Conservation (phyloP, 2,113 vertebrate genomes). For the Oreochromis spilurus region DNA sequence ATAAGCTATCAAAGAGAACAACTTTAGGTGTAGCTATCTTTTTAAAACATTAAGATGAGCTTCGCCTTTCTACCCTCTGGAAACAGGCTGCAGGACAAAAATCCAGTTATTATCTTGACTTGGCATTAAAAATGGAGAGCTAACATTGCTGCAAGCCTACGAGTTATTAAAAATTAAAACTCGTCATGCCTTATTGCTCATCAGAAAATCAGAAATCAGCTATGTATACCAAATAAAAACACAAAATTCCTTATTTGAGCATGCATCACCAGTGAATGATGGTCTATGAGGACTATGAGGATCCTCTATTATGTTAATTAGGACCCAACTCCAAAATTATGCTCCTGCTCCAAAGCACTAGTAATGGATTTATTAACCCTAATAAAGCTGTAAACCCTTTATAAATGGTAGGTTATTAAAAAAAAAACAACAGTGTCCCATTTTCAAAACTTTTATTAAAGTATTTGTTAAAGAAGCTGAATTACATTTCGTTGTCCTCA, state of each 20-base stretch:
- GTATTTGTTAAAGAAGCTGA: not conserved
- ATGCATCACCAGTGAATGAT: not conserved
- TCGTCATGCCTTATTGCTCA: not conserved
- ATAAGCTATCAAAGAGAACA: not conserved
- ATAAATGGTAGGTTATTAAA: not conserved
- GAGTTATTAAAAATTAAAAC: not conserved
- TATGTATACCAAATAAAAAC: not conserved
- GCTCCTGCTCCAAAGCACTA: accelerated
- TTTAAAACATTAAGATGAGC: not conserved
- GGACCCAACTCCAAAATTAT: not conserved
- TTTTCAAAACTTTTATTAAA: not conserved
- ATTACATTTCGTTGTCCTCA: not conserved
- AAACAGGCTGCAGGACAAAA: not conserved
- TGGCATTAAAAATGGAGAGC: not conserved
- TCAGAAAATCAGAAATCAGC: not conserved
- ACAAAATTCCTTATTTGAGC: not conserved
- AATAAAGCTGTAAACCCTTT: not conserved
- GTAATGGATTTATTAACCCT: not conserved
- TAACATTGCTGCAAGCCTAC: not conserved
- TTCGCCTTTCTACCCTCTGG: not conserved
- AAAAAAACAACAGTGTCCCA: not conserved
- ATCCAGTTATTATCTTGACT: not conserved
- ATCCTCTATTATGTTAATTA: not conserved
- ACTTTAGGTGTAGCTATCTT: not conserved
- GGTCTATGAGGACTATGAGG: not conserved